Base-by-base conservation (phyloP, 1,140 invertebrate species). In the Archivesica marissinica region DNA sequence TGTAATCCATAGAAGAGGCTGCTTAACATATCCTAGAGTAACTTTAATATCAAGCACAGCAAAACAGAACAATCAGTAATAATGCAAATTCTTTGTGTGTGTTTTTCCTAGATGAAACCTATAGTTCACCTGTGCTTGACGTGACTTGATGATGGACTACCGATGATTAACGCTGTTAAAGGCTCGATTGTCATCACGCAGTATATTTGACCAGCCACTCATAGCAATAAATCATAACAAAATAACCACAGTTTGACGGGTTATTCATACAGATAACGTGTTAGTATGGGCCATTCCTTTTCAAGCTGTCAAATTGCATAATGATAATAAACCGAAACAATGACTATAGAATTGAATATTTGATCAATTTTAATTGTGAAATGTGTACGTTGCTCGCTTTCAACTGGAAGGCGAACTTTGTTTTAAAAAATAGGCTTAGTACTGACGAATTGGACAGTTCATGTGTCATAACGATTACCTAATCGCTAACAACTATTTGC, bases 201-300 rank as follows among this genome's bases (percentile, higher is more conserved):
- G 15, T 3, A 7, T 64, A 15, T 64, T 0, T 64, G 59, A 64
- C 59, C 59, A 64, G n/a, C 11, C 15, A 13, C 1, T 17, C 11
- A 35, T 33, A 9, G 3, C 7, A n/a, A 64, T 64, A 35, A 64
- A 64, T 64, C 59, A 64, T 64, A 33, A 17, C 30, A 3, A 3
- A 35, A 64, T 15, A 25, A 64, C 59, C 33, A 64, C 23, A 30
- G 59, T 35, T 64, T 64, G 59, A 64, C 59, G 38, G 20, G 30
- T 64, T 64, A 33, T 64, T 64, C 59, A 64, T 35, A 30, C 23
- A 35, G 38, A 28, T 64, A 64, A 17, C 59, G 59, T 64, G 59
- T 64, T 35, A 20, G 20, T 33, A 64, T 64, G n/a, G 59, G 59
- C 38, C 59, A 64, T 15, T 64, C 30, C 15, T 64, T 64, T 64